These are phyloP conservation scores for Tenthredo amoena DNA, from an alignment of 2,888 invertebrate species.

Conservation along the genomic window DNA sequence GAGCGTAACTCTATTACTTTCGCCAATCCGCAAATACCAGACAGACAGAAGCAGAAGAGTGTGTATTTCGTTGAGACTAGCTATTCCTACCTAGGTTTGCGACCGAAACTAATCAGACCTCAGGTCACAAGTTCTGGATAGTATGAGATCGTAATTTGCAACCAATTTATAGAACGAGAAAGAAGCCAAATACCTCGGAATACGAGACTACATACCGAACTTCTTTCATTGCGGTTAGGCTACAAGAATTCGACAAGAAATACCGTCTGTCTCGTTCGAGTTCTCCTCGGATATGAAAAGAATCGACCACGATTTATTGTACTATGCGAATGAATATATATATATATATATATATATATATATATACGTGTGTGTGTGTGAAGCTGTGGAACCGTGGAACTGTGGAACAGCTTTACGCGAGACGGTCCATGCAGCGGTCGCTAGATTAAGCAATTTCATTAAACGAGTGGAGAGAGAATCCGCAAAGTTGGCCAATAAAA, in stretches of 20 bases:
- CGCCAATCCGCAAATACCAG: slow-evolving; percentile 40
- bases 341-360: not conserved
- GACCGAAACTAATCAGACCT: slow-evolving; percentile 42
- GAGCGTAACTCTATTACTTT: slow-evolving; percentile 50
- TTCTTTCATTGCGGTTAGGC: slow-evolving; percentile 26
- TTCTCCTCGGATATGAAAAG: not conserved
- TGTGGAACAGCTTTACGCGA: not conserved
- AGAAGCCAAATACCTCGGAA: slow-evolving; percentile 2
- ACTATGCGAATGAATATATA: not conserved
- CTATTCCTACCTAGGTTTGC: slow-evolving; percentile 26
- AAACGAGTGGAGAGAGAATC: slow-evolving; percentile 31
- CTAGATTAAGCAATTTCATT: slow-evolving; percentile 47
- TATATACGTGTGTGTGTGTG: not conserved
- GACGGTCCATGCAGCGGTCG: not conserved
- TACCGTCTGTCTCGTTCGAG: not conserved
- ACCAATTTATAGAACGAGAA: slow-evolving; percentile 16
- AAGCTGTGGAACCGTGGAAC: not conserved
- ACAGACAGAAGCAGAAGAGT: not conserved
- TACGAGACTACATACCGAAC: slow-evolving; percentile 28
- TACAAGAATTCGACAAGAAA: not conserved
- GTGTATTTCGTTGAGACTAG: slow-evolving; percentile 40
- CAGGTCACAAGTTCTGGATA: slow-evolving; percentile 29
- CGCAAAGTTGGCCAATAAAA: slow-evolving; percentile 40
- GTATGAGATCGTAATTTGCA: slow-evolving; percentile 26
- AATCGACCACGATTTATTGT: not conserved